Evolutionary conservation across 2,888 invertebrate genomes (phyloP), one percentile per base, ranked within the genome.

Genomic region (Drosophila recens): DNA sequence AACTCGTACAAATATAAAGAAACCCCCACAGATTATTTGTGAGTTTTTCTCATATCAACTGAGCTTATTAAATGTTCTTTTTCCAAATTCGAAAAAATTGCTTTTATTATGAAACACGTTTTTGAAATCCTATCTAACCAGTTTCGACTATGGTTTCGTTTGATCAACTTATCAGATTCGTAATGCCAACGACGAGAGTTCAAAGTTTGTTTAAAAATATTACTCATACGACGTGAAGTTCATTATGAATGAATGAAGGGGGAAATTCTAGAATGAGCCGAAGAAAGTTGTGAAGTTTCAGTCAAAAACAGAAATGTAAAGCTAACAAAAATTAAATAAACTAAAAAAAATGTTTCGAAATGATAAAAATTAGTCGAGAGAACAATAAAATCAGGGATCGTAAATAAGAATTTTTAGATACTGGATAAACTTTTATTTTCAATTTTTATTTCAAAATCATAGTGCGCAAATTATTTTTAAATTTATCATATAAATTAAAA

Each of bases 41-140:
- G 17, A 17, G 4, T 15, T 10, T 17, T 43, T 10, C n/a, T 43
- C 20, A 45, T 34, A 43, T 45, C 13, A 33, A 10, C n/a, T 45
- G n/a, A 43, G 13, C 20, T 54, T 5, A 43, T 56, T 33, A 56
- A 56, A 13, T 43, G 10, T n/a, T 20, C 20, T 20, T 34, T 27
- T 5, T 45, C 20, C 20, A 5, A 33, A 56, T 11, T 15, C 36
- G 20, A 34, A 34, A 20, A 34, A 45, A 56, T 27, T 43, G 34
- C 10, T 15, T 53, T 40, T 4, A 42, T 40, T 13, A 17, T 48
- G 46, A 58, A 58, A 58, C 57, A 46, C 27, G 57, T 58, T 36
- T 45, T 46, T 45, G 33, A 46, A 30, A 48, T 48, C 17, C 13
- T 30, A 58, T 58, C 36, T 30, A 58, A 58, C 58, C 58, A 58